These are phyloP conservation scores for Carposina sasakii DNA, from an alignment of 1,140 invertebrate species.

Conservation along the genomic window DNA sequence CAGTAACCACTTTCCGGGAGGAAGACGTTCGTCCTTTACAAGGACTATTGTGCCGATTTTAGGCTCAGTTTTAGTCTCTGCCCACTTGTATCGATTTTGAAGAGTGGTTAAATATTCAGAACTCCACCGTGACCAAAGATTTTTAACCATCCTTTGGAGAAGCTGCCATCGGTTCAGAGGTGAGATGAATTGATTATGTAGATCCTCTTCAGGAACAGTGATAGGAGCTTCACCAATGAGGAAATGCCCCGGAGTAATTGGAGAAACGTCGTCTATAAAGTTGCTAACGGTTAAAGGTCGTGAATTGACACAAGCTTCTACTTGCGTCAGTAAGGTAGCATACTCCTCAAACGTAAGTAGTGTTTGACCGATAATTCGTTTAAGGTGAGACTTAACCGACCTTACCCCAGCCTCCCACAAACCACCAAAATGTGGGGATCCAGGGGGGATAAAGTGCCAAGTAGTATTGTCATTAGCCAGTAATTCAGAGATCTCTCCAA, in stretches of 20 bases:
- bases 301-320: background rate
- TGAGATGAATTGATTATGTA: background rate
- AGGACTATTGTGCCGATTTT: conserved; percentile 27
- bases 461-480: conserved; percentile 20
- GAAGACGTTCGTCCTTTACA: conserved; percentile 34
- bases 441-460: conserved; percentile 58
- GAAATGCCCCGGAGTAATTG: conserved; percentile 41
- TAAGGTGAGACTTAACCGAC: too few species aligned
- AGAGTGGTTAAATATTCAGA: conserved; percentile 28
- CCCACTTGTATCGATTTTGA: conserved; percentile 29
- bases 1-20: conserved; percentile 39
- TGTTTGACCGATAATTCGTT: too few species aligned
- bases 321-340: background rate
- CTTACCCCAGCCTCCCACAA: conserved; percentile 25
- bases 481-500: conserved; percentile 7
- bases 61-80: background rate
- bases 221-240: conserved; percentile 34
- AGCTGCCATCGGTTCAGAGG: conserved; percentile 19
- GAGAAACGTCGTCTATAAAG: background rate
- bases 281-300: background rate
- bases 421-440: conserved; percentile 50
- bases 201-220: conserved; percentile 10
- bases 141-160: conserved; percentile 16
- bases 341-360: background rate
- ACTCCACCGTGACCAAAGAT: conserved; percentile 40